Base-by-base conservation (phyloP, 2,888 invertebrate genomes). In the Lordiphosa andalusiaca region DNA sequence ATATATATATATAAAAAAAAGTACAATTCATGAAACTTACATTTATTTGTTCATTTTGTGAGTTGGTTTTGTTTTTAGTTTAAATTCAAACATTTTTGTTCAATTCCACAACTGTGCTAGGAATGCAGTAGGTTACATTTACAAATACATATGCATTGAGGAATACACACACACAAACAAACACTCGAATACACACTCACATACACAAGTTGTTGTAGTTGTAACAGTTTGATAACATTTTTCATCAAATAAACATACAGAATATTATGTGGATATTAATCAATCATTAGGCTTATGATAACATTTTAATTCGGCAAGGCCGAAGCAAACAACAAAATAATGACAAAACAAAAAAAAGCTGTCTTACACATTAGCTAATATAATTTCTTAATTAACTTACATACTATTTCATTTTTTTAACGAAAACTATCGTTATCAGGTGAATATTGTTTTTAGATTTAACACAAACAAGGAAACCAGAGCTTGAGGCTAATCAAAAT, bases 91-190 rank as follows among this genome's bases (percentile, higher is more conserved):
- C 77, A 59, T 25, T 13, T 41, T 74, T 75, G 48, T 74, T 76
- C 80, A 84, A 84, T 84, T 78, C 83, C 80, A 78, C 62, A 78
- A 82, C 70, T 82, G 83, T 80, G 80, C 83, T 77, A 81, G 84
- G 78, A 77, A 81, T 84, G 84, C 76, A 84, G 84, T 84, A 64
- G 53, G 51, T 68, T 51, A 76, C 54, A 80, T 62, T 61, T 65
- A 69, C 57, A 80, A 53, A 51, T 69, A 62, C 56, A 57, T 55
- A 44, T 55, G 36, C 40, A 39, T 13, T 19, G 13, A 48, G 12
- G 30, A 5, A 23, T 25, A 16, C 19, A 40, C 30, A 19, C 40
- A 6, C 16, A 16, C 40, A 37, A 51, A 4, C 41, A 38, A 12
- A 38, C 16, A 35, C 10, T 3, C 47, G 30, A 9, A 53, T 49